These are phyloP conservation scores for Hapalemur alaotrensis DNA, from an alignment of 2,797 vertebrate genomes.

Conservation along the genomic window DNA sequence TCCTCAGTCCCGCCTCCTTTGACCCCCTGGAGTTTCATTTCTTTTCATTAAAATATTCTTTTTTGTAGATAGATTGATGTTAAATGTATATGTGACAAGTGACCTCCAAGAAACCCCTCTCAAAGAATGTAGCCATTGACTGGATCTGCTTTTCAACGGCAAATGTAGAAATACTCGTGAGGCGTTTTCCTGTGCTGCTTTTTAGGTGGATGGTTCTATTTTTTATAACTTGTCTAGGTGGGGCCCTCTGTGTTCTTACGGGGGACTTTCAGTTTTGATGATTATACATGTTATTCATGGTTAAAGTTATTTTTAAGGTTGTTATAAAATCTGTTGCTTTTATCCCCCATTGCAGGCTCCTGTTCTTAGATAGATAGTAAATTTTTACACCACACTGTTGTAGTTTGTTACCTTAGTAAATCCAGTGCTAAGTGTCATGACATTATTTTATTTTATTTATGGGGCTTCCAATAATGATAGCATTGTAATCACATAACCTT, in stretches of 20 bases:
- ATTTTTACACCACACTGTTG: fast-evolving
- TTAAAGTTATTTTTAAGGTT: no score
- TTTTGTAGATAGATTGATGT: background rate
- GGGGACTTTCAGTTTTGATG: background rate
- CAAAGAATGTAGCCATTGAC: no score
- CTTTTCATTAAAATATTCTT: background rate
- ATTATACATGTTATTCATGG: fast-evolving
- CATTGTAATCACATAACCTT: fast-evolving
- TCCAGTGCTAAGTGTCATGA: background rate
- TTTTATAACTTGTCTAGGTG: background rate
- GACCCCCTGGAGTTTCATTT: no score
- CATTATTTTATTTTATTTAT: background rate
- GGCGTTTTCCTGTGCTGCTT: no score
- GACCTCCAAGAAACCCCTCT: background rate
- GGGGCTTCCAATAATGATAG: background rate
- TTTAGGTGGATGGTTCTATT: background rate
- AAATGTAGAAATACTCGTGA: background rate
- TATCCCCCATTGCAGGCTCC: background rate
- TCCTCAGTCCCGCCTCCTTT: fast-evolving
- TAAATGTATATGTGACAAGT: fast-evolving
- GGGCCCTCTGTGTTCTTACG: background rate
- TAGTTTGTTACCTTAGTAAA: background rate
- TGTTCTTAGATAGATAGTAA: background rate
- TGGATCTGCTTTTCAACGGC: background rate
- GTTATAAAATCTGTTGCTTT: background rate